Conservation (phyloP, 1,140 invertebrate genomes). For the Ostrea edulis region DNA sequence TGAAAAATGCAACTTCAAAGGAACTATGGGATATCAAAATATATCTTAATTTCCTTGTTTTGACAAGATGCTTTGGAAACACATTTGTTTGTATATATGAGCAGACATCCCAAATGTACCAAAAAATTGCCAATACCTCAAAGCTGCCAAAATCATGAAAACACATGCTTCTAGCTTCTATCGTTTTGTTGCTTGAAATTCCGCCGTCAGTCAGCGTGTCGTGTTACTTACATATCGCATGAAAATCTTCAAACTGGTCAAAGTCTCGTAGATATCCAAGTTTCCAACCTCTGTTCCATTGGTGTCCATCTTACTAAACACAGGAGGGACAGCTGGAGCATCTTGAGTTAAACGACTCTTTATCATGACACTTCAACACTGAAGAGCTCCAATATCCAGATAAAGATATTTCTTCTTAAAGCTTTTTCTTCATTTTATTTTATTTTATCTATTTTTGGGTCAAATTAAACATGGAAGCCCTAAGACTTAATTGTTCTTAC, state of each 20-base stretch:
- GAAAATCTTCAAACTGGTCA: too few species aligned
- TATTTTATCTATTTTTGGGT: too few species aligned
- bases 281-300: background rate
- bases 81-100: conserved; percentile 36
- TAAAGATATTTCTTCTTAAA: too few species aligned
- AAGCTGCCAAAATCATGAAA: conserved; percentile 32
- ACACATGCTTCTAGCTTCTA: conserved; percentile 25
- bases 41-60: conserved; percentile 39
- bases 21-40: conserved; percentile 35
- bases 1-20: conserved; percentile 28
- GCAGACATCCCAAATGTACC: conserved; percentile 35
- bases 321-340: too few species aligned
- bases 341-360: too few species aligned
- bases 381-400: too few species aligned
- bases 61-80: conserved; percentile 35
- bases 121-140: conserved; percentile 34
- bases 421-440: too few species aligned
- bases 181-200: background rate
- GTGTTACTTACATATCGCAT: background rate
- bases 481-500: too few species aligned
- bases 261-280: background rate
- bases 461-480: too few species aligned
- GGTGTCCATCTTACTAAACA: background rate
- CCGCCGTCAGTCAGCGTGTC: background rate
- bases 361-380: too few species aligned